Conservation (phyloP, 2,797 vertebrate species). For the Okamejei kenojei region DNA sequence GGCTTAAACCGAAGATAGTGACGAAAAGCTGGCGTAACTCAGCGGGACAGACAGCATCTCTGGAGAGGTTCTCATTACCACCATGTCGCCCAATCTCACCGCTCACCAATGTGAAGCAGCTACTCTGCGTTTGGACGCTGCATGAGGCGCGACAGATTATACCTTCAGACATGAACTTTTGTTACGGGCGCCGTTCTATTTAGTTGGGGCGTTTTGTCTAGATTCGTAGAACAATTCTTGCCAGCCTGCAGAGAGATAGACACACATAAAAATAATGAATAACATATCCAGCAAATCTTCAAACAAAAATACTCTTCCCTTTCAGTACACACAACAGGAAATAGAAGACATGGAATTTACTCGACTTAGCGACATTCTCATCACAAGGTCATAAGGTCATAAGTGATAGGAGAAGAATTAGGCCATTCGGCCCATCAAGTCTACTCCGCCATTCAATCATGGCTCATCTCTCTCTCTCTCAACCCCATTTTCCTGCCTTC, state of each 20-base stretch:
- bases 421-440: too few species aligned
- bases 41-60: too few species aligned
- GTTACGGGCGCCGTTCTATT: neutral
- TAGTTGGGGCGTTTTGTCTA: slow-evolving; percentile 43
- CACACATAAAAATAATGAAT: slow-evolving; percentile 34
- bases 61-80: neutral
- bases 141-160: slow-evolving; percentile 5
- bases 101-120: too few species aligned
- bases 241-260: slow-evolving; percentile 47
- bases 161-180: slow-evolving; percentile 7
- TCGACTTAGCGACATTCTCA: neutral
- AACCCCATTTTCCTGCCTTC: too few species aligned
- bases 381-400: neutral
- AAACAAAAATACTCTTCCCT: neutral
- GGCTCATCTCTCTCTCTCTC: too few species aligned
- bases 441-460: neutral
- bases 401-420: too few species aligned
- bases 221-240: slow-evolving; percentile 50
- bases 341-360: neutral
- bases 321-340: neutral
- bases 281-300: neutral
- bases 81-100: neutral
- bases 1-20: too few species aligned
- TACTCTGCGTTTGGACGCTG: neutral
- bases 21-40: too few species aligned